phyloP scores from a whole-genome alignment of 2,888 invertebrate genomes.

The Periphyllus acericola region DNA sequence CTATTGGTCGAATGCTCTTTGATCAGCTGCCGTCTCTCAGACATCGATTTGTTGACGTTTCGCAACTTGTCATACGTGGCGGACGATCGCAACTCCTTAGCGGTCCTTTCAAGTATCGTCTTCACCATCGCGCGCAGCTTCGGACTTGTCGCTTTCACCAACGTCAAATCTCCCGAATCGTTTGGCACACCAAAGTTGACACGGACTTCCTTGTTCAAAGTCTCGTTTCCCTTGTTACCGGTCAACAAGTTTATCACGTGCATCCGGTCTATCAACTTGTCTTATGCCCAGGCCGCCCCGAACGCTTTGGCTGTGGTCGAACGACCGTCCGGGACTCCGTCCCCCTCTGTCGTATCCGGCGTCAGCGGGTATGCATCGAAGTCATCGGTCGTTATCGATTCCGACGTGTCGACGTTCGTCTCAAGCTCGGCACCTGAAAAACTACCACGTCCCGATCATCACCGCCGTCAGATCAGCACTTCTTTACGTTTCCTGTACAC shows the following conservation, averaged over 20 bases:
- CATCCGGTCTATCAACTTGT: background rate
- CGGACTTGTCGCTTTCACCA: too few species aligned
- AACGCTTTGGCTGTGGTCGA: background rate
- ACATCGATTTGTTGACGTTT: background rate
- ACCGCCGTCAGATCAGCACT: too few species aligned
- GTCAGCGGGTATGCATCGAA: too few species aligned
- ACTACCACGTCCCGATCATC: too few species aligned
- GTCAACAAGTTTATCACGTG: background rate
- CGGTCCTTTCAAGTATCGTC: background rate
- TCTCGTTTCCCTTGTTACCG: too few species aligned
- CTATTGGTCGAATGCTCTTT: background rate
- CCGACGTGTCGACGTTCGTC: too few species aligned
- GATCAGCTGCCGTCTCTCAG: background rate
- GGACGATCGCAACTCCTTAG: background rate
- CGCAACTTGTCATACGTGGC: background rate
- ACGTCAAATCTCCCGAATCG: too few species aligned
- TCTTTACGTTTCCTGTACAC: too few species aligned
- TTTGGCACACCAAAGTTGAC: fast-evolving
- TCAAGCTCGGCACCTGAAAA: too few species aligned
- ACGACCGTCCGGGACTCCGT: background rate
- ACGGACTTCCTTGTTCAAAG: background rate
- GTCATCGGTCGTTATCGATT: too few species aligned
- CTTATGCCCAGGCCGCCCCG: background rate
- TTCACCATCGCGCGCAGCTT: background rate
- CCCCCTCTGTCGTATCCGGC: background rate